Conservation (phyloP, 2,797 vertebrate species). For the Dryobates pubescens region DNA sequence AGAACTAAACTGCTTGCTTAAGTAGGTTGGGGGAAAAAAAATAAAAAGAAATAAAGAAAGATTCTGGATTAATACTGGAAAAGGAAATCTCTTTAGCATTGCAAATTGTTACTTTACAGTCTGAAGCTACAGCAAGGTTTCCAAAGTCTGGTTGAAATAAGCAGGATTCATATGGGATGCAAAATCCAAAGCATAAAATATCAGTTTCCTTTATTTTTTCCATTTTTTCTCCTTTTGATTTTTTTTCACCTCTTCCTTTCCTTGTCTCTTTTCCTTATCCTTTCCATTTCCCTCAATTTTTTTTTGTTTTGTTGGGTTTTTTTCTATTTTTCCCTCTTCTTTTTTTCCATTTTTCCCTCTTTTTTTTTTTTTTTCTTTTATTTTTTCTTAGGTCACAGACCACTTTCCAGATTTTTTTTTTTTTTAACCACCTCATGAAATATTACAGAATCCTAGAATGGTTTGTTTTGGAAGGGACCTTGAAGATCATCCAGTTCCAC, state of each 20-base stretch:
- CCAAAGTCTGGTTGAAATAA: constrained; percentile 62
- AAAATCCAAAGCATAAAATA: background rate
- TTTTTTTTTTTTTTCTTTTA: background rate
- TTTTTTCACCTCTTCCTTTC: background rate
- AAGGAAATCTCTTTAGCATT: constrained; percentile 58
- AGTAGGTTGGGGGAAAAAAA: background rate
- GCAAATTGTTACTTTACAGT: constrained; percentile 35
- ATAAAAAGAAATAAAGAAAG: background rate
- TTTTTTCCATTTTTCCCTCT: background rate
- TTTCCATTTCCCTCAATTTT: background rate
- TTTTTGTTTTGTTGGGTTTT: too few species aligned
- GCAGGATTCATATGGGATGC: background rate
- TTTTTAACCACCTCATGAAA: too few species aligned
- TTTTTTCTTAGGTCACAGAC: background rate
- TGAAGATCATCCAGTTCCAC: too few species aligned
- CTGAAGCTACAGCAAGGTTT: constrained; percentile 26
- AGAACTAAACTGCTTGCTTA: constrained; percentile 26
- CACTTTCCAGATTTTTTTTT: background rate
- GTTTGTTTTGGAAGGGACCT: too few species aligned
- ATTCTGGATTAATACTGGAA: constrained; percentile 33
- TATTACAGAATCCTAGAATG: too few species aligned
- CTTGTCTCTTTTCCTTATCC: fast-evolving
- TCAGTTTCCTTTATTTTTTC: background rate
- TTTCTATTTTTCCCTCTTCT: background rate
- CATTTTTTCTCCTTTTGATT: too few species aligned